Base-by-base conservation (phyloP, 2,888 invertebrate species). In the Serrognathus titanus region DNA sequence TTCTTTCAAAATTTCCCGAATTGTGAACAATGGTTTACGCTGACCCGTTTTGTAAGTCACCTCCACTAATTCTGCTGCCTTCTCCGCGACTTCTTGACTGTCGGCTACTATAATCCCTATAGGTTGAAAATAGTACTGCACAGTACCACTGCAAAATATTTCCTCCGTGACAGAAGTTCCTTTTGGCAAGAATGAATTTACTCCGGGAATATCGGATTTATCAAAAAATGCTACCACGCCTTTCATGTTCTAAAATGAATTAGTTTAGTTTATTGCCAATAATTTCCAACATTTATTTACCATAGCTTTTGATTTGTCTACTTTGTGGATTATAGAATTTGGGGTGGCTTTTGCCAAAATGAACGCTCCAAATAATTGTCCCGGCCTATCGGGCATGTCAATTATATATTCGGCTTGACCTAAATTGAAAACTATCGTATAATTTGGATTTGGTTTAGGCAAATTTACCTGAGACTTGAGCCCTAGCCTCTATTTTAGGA, bases 391-490 rank as follows among this genome's bases (percentile, higher is more conserved):
- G 16, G 87, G 85, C 20, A 89, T 78, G 71, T 94, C 94, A 70
- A 89, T 88, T 11, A 87, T 79, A 74, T 89, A 95, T 54, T 85
- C 81, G 0, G 90, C 90, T 73, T 91, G 90, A 1, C 94, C 94
- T 66, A 83, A 79, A 62, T 64, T 5, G 9, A 5, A 39, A 51
- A 13, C 12, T 41, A 50, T 50, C n/a, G 2, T 50, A 8, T n/a
- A 41, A 11, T 31, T 7, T 20, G 8, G 35, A 36, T 10, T 51
- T 16, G 10, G 16, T 36, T 45, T n/a, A 10, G 2, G 6, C 24
- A 6, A 31, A 31, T 31, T 31, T 31, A 78, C 82, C 82, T 13
- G 86, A 80, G 67, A 83, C 82, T 80, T 87, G 81, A 16, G 80
- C 73, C 8, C 79, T 62, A 0, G 83, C 82, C 70, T 85, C 86